A percentile compares a stretch with the other conserved stretches of the same genome.
phyloP scores from a whole-genome alignment of 2,888 invertebrate species.

The Tenthredo scrophulariae region DNA sequence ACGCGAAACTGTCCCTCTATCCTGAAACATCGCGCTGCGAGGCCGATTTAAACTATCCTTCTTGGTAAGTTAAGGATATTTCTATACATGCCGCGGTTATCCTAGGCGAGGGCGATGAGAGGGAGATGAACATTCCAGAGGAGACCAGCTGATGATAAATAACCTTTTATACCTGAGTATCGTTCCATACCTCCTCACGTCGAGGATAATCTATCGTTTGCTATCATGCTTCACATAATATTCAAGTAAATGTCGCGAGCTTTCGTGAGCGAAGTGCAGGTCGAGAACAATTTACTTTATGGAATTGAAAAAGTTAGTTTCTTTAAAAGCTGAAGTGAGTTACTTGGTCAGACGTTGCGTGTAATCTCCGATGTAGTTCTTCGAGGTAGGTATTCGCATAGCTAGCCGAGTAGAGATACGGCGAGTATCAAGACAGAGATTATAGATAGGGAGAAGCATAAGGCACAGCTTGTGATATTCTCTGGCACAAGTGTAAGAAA shows the following conservation, averaged over 20 bases:
- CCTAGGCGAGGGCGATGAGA: not conserved
- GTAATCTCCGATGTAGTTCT: slow-evolving; percentile 9
- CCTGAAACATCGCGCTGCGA: slow-evolving; percentile 41
- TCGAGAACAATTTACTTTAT: not conserved
- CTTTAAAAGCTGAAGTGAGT: not conserved
- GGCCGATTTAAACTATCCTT: slow-evolving; percentile 27
- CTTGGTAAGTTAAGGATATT: not conserved
- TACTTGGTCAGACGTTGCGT: not conserved
- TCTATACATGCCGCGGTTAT: not conserved
- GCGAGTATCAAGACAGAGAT: not conserved
- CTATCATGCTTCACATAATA: not conserved
- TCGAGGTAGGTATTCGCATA: not conserved
- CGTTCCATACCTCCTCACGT: not conserved
- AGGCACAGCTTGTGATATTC: not conserved
- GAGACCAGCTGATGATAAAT: slow-evolving; percentile 32
- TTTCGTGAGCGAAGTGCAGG: not conserved
- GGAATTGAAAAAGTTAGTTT: not conserved
- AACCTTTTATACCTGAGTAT: slow-evolving; percentile 12
- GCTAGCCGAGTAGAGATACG: not conserved
- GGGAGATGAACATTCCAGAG: slow-evolving; percentile 9
- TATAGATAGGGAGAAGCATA: not conserved
- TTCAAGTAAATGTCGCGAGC: not conserved
- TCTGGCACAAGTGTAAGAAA: not conserved
- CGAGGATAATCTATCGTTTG: slow-evolving; percentile 20
- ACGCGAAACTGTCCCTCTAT: slow-evolving; percentile 42